A percentile compares a stretch with the other conserved stretches of the same genome.
phyloP scores from a whole-genome alignment of 2,113 vertebrate genomes.

The Eonycteris spelaea region DNA sequence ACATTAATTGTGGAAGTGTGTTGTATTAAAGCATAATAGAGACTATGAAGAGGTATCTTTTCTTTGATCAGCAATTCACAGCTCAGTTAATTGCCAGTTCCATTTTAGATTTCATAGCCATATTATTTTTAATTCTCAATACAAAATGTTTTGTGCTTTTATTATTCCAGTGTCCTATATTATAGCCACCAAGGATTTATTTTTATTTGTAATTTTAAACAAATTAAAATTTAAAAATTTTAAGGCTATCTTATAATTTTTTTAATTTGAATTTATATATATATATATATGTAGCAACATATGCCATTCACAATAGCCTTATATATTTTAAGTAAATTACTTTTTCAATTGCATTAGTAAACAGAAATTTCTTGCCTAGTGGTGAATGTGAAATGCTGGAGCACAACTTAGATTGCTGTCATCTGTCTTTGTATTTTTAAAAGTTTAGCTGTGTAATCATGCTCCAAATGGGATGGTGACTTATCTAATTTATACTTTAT shows the following conservation, averaged over 20 bases:
- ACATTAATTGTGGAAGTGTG: not conserved
- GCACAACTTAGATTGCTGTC: not conserved
- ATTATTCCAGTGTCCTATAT: not conserved
- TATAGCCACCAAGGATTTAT: not conserved
- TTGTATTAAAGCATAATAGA: not conserved
- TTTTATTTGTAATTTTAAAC: conserved; percentile 4
- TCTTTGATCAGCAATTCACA: not conserved
- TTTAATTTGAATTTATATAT: not conserved
- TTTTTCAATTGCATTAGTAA: not conserved
- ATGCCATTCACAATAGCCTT: not conserved
- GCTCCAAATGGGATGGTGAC: not conserved
- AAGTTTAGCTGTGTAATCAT: not conserved
- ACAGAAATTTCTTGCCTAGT: not conserved
- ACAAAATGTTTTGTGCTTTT: not conserved
- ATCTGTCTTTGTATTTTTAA: not conserved
- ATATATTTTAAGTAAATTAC: not conserved
- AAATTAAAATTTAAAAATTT: not conserved
- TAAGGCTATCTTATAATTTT: not conserved
- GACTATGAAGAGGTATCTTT: not conserved
- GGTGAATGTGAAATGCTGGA: not conserved
- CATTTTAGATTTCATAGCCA: not conserved
- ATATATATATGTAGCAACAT: not conserved
- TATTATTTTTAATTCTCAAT: not conserved
- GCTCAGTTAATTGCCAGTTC: not conserved
- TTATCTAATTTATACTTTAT: not conserved